Evolutionary conservation across 2,888 invertebrate genomes (phyloP), one percentile per base, ranked within the genome.

Genomic region (Torymus auratus): DNA sequence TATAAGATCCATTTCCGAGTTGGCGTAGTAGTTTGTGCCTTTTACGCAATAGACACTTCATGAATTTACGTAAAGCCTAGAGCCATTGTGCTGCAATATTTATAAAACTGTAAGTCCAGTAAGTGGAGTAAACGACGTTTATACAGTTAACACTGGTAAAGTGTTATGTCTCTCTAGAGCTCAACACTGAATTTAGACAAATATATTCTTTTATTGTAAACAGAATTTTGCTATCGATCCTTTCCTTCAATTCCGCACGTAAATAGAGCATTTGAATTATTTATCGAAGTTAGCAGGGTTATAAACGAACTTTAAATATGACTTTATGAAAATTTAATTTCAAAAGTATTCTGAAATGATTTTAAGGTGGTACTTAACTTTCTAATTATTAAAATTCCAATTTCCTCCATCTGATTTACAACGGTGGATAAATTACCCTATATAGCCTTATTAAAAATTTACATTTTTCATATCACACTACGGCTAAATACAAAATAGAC

Each of bases 11-110:
- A 15, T 67, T 11, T 56, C 28, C 41, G 14, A 17, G 20, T 67
- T 41, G 12, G 5, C 56, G 65, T 55, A 53, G 64, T 64, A 23
- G 56, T 55, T 67, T 28, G 23, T 60, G 60, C 20, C 53, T 70
- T 60, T 78, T 78, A 78, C 15, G 72, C 50, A 78, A 72, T 67
- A 53, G 52, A 11, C 53, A 60, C 60, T 78, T 78, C 56, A 60
- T 28, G 53, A 72, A 72, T 78, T 72, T 78, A 67, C 72, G 60
- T 78, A 78, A 78, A 78, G 53, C 52, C 28, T 20, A 50, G 17
- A 70, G 28, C 17, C 15, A 28, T 20, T 52, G 50, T 15, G 52
- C 20, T 12, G 4, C n/a, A 64, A 65, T 64, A 62, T 77, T 56
- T 71, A 50, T 56, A 68, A 50, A 28, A 71, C 11, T 70, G 13